A percentile compares a stretch with the other conserved stretches of the same genome.
Conservation (phyloP, 2,888 invertebrate genomes). For the Ecdyonurus torrentis region DNA sequence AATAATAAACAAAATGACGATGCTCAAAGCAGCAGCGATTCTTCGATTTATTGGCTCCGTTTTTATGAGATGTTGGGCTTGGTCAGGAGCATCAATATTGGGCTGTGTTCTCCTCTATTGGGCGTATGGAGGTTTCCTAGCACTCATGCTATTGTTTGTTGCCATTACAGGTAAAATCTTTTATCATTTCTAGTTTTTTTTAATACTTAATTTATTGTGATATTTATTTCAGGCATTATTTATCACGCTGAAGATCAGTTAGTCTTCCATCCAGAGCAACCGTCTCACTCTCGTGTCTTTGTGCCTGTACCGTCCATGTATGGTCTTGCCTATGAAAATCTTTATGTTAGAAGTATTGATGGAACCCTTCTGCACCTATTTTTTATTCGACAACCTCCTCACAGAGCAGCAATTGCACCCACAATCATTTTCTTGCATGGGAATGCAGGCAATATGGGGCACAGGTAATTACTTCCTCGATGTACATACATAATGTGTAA, state of each 20-base stretch:
- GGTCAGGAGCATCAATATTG: slow-evolving; percentile 54
- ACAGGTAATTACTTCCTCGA: slow-evolving; percentile 36
- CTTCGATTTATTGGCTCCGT: slow-evolving; percentile 16
- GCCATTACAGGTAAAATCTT: slow-evolving; percentile 55
- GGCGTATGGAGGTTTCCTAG: slow-evolving; percentile 61
- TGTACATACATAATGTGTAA: slow-evolving; percentile 4
- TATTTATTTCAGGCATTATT: slow-evolving; percentile 45
- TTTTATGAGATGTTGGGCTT: slow-evolving; percentile 56
- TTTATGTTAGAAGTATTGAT: slow-evolving; percentile 57
- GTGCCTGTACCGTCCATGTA: slow-evolving; percentile 75
- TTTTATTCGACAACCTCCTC: slow-evolving; percentile 56
- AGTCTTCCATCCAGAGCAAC: slow-evolving; percentile 78
- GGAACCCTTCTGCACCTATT: slow-evolving; percentile 65
- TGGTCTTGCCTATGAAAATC: slow-evolving; percentile 72
- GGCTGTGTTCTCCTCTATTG: slow-evolving; percentile 64
- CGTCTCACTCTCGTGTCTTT: slow-evolving; percentile 72
- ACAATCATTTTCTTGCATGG: slow-evolving; percentile 88
- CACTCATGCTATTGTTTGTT: slow-evolving; percentile 48
- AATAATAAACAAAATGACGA: background rate
- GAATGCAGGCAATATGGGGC: slow-evolving; percentile 95
- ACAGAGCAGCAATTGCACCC: slow-evolving; percentile 49
- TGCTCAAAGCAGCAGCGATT: slow-evolving; percentile 8
- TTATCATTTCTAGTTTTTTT: background rate
- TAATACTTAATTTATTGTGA: background rate
- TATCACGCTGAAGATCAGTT: slow-evolving; percentile 76